Evolutionary conservation across 2,113 vertebrate genomes (phyloP).

Genomic region (Osmerus mordax): DNA sequence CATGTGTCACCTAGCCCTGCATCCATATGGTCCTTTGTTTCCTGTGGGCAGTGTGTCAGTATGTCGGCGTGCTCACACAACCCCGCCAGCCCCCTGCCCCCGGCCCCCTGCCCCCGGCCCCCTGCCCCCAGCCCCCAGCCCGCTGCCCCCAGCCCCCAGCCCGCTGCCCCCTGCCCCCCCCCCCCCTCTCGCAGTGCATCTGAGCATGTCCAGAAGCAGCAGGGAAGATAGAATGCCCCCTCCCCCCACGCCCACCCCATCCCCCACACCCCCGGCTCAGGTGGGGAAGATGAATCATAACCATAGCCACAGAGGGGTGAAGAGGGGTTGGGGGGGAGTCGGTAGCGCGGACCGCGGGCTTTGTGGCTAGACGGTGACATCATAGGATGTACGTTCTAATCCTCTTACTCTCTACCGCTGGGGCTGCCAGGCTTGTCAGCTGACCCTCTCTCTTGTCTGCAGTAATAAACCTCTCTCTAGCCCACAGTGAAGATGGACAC

Average conservation of each 20-base stretch:
- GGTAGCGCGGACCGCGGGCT: slow-evolving; percentile 36
- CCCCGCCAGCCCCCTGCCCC: background rate
- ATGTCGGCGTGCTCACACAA: slow-evolving; percentile 28
- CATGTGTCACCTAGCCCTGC: slow-evolving; percentile 47
- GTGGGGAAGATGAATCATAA: background rate
- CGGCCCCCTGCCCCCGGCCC: too few relatives aligned
- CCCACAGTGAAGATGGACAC: background rate
- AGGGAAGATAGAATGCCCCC: too few relatives aligned
- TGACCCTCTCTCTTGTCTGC: slow-evolving; percentile 15
- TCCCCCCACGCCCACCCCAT: too few relatives aligned
- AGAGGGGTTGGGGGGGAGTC: background rate
- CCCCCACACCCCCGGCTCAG: background rate
- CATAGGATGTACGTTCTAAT: slow-evolving; percentile 61
- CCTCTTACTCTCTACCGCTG: slow-evolving; percentile 51
- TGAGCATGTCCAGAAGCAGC: slow-evolving; percentile 34
- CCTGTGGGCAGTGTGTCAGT: slow-evolving; percentile 28
- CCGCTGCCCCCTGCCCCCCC: too few relatives aligned
- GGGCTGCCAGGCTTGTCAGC: slow-evolving; percentile 20
- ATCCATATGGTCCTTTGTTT: slow-evolving; percentile 58
- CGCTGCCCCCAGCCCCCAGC: too few relatives aligned
- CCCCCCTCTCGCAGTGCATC: background rate
- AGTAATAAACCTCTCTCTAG: slow-evolving; percentile 18
- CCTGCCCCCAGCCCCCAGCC: too few relatives aligned
- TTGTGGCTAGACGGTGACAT: slow-evolving; percentile 50
- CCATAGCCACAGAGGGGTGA: background rate